phyloP scores from a whole-genome alignment of 2,888 invertebrate genomes.

The Lymantria monacha region DNA sequence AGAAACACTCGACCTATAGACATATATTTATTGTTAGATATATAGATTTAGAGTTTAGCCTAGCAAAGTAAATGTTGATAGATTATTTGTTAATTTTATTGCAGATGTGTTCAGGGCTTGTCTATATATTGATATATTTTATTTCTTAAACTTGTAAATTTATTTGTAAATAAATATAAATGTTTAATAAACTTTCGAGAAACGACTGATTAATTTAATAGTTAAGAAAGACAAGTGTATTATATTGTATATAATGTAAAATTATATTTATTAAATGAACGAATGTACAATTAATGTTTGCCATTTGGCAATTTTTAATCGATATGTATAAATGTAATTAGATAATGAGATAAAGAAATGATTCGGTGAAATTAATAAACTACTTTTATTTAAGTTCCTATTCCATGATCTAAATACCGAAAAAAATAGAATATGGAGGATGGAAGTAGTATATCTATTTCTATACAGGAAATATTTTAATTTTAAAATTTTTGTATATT shows the following conservation, averaged over 20 bases:
- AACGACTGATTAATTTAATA: constrained; percentile 70
- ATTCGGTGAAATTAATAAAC: constrained; percentile 43
- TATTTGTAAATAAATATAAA: constrained; percentile 31
- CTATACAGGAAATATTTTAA: no score
- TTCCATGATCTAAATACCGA: no score
- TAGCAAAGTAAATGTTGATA: constrained; percentile 54
- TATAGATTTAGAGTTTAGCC: constrained; percentile 48
- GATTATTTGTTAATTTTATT: constrained; percentile 62
- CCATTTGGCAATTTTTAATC: constrained; percentile 40
- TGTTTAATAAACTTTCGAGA: constrained; percentile 41
- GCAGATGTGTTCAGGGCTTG: constrained; percentile 72
- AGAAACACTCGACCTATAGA: constrained; percentile 55
- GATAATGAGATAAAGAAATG: constrained; percentile 54
- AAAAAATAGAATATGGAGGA: no score
- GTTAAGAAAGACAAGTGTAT: constrained; percentile 42
- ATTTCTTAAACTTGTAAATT: constrained; percentile 30
- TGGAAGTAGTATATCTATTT: no score
- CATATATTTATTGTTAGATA: constrained; percentile 69
- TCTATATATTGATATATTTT: constrained; percentile 25
- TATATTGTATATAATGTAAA: constrained; percentile 55
- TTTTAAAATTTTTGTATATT: no score
- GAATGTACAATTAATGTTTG: constrained; percentile 44
- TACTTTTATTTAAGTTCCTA: constrained; percentile 30
- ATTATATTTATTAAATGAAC: constrained; percentile 50
- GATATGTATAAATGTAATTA: constrained; percentile 64